Evolutionary conservation across 2,797 vertebrate species (phyloP), one percentile per base, ranked within the genome.

Genomic region (Champsocephalus esox): DNA sequence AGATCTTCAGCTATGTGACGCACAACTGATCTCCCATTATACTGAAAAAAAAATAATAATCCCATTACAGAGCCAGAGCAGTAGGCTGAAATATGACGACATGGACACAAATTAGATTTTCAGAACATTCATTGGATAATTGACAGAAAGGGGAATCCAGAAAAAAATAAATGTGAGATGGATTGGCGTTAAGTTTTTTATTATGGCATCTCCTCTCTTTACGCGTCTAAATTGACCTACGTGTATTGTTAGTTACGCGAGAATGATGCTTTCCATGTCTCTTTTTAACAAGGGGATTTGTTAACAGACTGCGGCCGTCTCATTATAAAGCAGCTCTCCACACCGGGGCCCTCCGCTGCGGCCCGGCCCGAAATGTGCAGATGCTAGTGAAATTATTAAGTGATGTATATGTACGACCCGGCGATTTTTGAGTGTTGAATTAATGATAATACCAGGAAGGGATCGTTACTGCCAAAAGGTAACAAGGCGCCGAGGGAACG

Each of bases 401-500:
- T 94, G 95, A 96, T 97, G 95, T 97, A 96, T 96, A 95, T 93
- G 95, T 94, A 95, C 87, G 93, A 91, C 49, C 79, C 62, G 90
- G 93, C 89, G 91, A 89, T 85, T 95, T 96, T 92, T 96, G 96
- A 97, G 95, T 95, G 95, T 92, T 94, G 96, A 96, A 97, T 97
- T 96, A 97, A 97, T 96, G 96, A 95, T 95, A 92, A 92, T 86
- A 93, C 87, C 85, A 89, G 78, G 79, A 85, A 87, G 87, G 88
- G 88, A 89, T 88, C 85, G 90, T 90, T 91, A 78, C 92, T 95
- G 95, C 93, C 94, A 96, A 95, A 95, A 94, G 91, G 94, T 99
- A 99, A 99, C 96, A 97, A 98, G 97, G 96, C 96, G 94, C 94
- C 96, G 90, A 89, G 97, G 97, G 97, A 98, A 95, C 95, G 96